Percentiles rank a stretch among this genome's conserved stretches.
Evolutionary conservation across 1,140 invertebrate species (phyloP).

Genomic region (Trachymyrmex cornetzi): DNA sequence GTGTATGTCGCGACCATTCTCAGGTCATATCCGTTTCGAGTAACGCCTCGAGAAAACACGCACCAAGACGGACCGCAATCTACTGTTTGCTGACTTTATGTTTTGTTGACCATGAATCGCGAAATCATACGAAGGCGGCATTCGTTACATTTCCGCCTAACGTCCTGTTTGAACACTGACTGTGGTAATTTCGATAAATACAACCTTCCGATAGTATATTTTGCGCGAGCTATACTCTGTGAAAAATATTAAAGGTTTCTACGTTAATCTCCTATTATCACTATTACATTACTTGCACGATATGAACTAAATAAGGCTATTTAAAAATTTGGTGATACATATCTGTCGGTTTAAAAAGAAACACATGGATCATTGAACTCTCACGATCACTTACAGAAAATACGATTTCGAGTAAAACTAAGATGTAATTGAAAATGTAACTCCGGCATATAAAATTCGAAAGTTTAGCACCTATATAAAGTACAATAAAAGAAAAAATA

Average conservation of each 20-base stretch:
- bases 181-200: background rate
- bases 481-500: no score
- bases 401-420: background rate
- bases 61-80: background rate
- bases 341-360: background rate
- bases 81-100: slow-evolving; percentile 21
- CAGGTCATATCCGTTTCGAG: no score
- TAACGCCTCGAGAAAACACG: slow-evolving; percentile 28
- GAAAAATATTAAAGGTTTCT: slow-evolving; percentile 16
- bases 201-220: background rate
- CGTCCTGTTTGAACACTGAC: background rate
- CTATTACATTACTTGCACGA: background rate
- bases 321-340: slow-evolving; percentile 2
- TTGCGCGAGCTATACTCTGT: background rate
- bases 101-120: slow-evolving; percentile 29
- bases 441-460: background rate
- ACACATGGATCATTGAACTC: background rate
- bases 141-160: slow-evolving; percentile 24
- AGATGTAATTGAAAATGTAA: background rate
- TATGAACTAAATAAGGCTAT: slow-evolving; percentile 36
- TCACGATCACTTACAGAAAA: background rate
- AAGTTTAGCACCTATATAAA: background rate
- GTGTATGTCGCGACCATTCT: slow-evolving; percentile 9
- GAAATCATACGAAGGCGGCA: background rate
- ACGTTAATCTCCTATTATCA: background rate